Evolutionary conservation across 2,113 vertebrate species (phyloP), one percentile per base, ranked within the genome.

Genomic region (Pygoscelis antarcticus): DNA sequence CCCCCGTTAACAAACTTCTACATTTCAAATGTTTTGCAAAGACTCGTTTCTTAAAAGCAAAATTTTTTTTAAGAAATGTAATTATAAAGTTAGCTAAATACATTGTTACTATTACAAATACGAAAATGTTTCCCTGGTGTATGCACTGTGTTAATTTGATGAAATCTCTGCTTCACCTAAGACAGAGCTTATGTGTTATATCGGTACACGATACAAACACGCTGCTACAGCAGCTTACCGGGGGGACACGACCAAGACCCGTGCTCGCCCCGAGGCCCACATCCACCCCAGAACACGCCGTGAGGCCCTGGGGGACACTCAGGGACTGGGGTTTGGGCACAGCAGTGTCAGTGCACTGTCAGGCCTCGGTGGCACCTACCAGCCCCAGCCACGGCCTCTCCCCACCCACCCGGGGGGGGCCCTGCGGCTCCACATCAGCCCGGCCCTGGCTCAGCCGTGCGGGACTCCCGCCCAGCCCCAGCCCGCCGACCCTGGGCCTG

Each of bases 231-330:
- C 42, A 75, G 22, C 30, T 71, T 19, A 19, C 16, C 0, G 0
- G n/a, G 47, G 19, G 17, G 3, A 13, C 52, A 29, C 23, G 4
- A 6, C 13, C 46, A 12, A 3, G 20, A 8, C 32, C 52, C 6
- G 0, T 1, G 1, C 21, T 47, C 47, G 5, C 40, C 36, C 32
- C 0, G 0, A 34, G 12, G 26, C 54, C 61, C 9, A 20, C 0
- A 1, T 11, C 5, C 32, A 21, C 20, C 61, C 42, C 42, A 2
- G 42, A 54, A 44, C 23, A 12, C 0, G 0, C 17, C 10, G 0
- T 1, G 36, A 36, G 51, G 18, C 21, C 36, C 61, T 19, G 29
- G 0, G 1, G 57, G 40, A 14, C 1, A 1, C 44, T 22, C 4
- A 1, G 1, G 54, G 5, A 2, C 61, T 8, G 61, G 14, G 9